These are phyloP conservation scores for Spodoptera frugiperda DNA, from an alignment of 1,140 invertebrate species.

Conservation along the genomic window DNA sequence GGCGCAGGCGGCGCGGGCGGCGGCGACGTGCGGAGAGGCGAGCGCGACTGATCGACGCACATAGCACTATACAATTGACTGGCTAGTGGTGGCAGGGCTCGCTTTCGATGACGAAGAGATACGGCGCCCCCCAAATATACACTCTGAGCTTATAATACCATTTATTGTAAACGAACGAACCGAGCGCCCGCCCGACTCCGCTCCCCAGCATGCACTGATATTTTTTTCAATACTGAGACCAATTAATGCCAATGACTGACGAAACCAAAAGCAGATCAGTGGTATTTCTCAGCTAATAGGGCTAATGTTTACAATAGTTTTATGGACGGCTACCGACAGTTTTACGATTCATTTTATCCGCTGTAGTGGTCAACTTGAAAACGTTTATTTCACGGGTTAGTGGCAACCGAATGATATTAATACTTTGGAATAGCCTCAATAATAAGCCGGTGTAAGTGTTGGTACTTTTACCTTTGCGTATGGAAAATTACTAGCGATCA, in stretches of 20 bases:
- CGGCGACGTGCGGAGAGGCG: constrained; percentile 56
- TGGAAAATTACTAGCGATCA: background rate
- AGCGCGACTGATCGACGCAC: constrained; percentile 73
- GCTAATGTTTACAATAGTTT: constrained; percentile 54
- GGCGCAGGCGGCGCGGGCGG: constrained; percentile 69
- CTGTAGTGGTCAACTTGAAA: background rate
- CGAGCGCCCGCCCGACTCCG: constrained; percentile 60
- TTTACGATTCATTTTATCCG: constrained; percentile 35
- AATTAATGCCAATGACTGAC: constrained; percentile 78
- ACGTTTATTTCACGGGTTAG: constrained; percentile 1
- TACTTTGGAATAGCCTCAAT: constrained; percentile 3
- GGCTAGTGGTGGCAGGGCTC: constrained; percentile 53
- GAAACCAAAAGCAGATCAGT: constrained; percentile 72
- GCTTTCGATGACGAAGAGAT: constrained; percentile 38
- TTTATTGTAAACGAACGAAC: constrained; percentile 53
- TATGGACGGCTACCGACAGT: constrained; percentile 40
- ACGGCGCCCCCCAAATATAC: constrained; percentile 59
- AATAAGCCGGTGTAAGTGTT: background rate
- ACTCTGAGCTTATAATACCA: constrained; percentile 66
- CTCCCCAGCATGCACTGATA: constrained; percentile 70
- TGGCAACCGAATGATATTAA: constrained; percentile 12
- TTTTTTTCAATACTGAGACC: constrained; percentile 68
- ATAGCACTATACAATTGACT: constrained; percentile 74
- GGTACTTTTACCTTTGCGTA: background rate
- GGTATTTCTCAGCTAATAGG: constrained; percentile 65